Evolutionary conservation across 2,113 vertebrate genomes (phyloP).

Genomic region (Typhlomys cinereus): DNA sequence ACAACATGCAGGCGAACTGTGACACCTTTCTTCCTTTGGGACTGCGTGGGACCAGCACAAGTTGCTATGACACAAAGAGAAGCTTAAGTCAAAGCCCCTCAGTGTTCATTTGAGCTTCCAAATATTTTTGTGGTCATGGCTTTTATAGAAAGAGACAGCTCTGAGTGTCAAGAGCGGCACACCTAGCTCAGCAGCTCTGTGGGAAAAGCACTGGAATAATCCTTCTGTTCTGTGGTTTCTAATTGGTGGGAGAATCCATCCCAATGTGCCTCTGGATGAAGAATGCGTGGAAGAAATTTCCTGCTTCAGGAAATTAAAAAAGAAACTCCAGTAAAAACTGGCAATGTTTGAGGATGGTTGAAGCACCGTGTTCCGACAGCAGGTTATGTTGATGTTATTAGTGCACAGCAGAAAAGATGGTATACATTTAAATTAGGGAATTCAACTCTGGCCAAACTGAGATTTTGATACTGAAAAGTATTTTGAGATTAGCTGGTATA

Average conservation of each 20-base stretch:
- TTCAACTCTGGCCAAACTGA: no score
- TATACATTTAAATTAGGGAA: neutral
- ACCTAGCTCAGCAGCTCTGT: neutral
- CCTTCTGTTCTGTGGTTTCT: neutral
- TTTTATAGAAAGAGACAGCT: neutral
- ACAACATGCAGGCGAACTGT: no score
- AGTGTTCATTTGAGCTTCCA: neutral
- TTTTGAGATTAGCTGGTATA: no score
- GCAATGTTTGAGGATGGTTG: neutral
- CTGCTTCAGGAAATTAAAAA: neutral
- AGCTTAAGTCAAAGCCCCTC: neutral
- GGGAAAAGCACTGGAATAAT: neutral
- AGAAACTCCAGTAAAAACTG: neutral
- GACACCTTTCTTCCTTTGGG: neutral
- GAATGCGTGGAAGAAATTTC: neutral
- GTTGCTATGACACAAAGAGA: neutral
- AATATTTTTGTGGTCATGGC: conserved; percentile 26
- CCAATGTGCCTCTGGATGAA: neutral
- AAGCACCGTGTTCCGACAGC: neutral
- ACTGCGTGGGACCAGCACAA: neutral
- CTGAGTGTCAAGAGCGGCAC: rapidly evolving
- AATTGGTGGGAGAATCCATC: neutral
- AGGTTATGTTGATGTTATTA: neutral
- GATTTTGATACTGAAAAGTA: no score
- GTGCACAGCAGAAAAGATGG: neutral